Conservation (phyloP, 1,140 invertebrate species). For the Pseudomyrmex gracilis region DNA sequence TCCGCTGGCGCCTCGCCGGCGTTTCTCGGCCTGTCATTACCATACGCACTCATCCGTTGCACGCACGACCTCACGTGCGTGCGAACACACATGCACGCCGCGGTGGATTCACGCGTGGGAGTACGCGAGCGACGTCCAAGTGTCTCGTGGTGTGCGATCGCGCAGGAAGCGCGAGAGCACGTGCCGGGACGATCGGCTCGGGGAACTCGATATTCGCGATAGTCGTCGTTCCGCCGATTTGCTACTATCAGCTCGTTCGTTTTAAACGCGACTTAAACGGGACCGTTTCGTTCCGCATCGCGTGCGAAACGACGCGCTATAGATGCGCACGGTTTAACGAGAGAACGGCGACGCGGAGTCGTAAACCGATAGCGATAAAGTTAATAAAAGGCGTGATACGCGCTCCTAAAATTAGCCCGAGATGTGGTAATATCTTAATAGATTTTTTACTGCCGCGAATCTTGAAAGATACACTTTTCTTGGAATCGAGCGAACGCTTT, state of each 20-base stretch:
- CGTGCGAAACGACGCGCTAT: slow-evolving; percentile 1
- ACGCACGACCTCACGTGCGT: slow-evolving; percentile 77
- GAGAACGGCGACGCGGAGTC: not conserved
- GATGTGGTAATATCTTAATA: not conserved
- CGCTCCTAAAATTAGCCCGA: slow-evolving; percentile 1
- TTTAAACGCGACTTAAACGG: slow-evolving; percentile 36
- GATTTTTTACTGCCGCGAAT: not conserved
- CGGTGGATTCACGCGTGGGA: slow-evolving; percentile 75
- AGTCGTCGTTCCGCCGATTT: slow-evolving; percentile 19
- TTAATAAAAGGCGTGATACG: slow-evolving; percentile 22
- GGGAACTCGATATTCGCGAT: slow-evolving; percentile 51
- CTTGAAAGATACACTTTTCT: not conserved
- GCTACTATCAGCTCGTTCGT: slow-evolving; percentile 49
- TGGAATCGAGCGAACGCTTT: slow-evolving; percentile 20
- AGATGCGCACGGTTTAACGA: slow-evolving; percentile 15
- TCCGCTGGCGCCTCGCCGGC: slow-evolving; percentile 79
- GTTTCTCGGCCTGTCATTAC: slow-evolving; percentile 81
- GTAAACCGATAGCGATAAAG: not conserved
- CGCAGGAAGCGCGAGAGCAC: slow-evolving; percentile 46
- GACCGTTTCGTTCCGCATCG: slow-evolving; percentile 34
- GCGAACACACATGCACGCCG: slow-evolving; percentile 76
- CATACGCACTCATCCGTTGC: slow-evolving; percentile 82
- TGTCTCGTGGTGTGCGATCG: slow-evolving; percentile 65
- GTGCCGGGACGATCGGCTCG: slow-evolving; percentile 23
- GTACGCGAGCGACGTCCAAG: slow-evolving; percentile 67